Percentiles rank a stretch among this genome's conserved stretches.
Evolutionary conservation across 2,797 vertebrate species (phyloP).

Genomic region (Micropoecilia bifurca): DNA sequence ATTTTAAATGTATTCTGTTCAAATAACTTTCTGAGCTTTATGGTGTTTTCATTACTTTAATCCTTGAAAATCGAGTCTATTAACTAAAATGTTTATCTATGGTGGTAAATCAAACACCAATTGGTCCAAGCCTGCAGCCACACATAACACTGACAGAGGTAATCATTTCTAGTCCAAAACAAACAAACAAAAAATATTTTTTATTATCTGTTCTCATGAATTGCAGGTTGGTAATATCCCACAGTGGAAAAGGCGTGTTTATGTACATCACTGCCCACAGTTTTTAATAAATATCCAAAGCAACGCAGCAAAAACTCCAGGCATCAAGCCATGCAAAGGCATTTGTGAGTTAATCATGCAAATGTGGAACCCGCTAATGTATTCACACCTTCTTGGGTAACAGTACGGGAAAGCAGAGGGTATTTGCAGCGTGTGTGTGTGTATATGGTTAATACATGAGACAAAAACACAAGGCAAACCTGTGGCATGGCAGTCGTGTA

Average conservation of each 20-base stretch:
- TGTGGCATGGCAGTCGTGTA: constrained; percentile 3
- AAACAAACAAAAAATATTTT: constrained; percentile 11
- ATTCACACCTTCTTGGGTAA: constrained; percentile 50
- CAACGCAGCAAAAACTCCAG: constrained; percentile 64
- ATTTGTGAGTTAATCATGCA: constrained; percentile 54
- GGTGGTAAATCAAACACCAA: constrained; percentile 18
- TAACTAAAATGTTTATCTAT: background rate
- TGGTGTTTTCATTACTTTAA: background rate
- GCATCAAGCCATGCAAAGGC: constrained; percentile 70
- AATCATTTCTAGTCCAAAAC: constrained; percentile 24
- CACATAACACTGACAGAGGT: constrained; percentile 1
- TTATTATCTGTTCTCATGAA: constrained; percentile 2
- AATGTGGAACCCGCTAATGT: constrained; percentile 38
- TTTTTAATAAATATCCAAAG: constrained; percentile 39
- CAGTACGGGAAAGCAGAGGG: constrained; percentile 32
- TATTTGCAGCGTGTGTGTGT: constrained; percentile 23
- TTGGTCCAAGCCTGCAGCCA: constrained; percentile 12
- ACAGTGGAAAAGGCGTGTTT: constrained; percentile 36
- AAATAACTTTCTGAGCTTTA: background rate
- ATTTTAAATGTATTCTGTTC: background rate
- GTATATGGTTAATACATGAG: constrained; percentile 42
- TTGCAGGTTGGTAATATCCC: constrained; percentile 21
- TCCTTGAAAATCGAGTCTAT: background rate
- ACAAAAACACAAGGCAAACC: constrained; percentile 13
- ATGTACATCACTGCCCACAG: constrained; percentile 32